A percentile compares a stretch with the other conserved stretches of the same genome.
Evolutionary conservation across 2,888 invertebrate species (phyloP).

Genomic region (Isoperla grammatica): DNA sequence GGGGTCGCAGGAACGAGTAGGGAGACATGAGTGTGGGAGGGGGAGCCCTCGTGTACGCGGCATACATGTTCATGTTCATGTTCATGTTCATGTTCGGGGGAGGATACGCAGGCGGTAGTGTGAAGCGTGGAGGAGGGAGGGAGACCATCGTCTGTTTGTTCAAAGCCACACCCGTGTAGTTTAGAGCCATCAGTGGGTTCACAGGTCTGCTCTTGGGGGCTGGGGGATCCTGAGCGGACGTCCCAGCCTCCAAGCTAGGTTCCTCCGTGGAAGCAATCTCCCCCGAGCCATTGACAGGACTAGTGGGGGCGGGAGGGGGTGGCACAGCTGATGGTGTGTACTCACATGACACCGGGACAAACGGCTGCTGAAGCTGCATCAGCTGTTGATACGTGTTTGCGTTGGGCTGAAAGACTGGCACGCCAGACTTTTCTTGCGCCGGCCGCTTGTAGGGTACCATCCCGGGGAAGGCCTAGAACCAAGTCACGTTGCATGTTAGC

Average conservation of each 20-base stretch:
- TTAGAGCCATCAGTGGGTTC: slow-evolving; percentile 55
- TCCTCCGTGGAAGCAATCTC: slow-evolving; percentile 33
- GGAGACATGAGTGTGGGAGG: slow-evolving; percentile 41
- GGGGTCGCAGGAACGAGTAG: slow-evolving; percentile 46
- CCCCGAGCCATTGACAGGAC: slow-evolving; percentile 40
- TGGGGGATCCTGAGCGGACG: slow-evolving; percentile 38
- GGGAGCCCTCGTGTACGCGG: slow-evolving; percentile 30
- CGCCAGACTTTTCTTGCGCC: slow-evolving; percentile 92
- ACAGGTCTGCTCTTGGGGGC: slow-evolving; percentile 38
- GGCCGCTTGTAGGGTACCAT: slow-evolving; percentile 95
- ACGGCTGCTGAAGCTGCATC: slow-evolving; percentile 87
- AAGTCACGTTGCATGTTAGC: slow-evolving; percentile 2
- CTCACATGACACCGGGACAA: slow-evolving; percentile 99
- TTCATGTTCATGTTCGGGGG: slow-evolving; percentile 6
- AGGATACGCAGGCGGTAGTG: slow-evolving; percentile 29
- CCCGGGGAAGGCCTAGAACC: slow-evolving; percentile 80
- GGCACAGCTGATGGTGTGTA: slow-evolving; percentile 54
- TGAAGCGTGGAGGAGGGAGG: slow-evolving; percentile 39
- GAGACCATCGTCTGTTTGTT: slow-evolving; percentile 55
- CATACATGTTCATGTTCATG: not conserved
- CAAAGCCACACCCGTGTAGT: slow-evolving; percentile 64
- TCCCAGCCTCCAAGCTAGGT: slow-evolving; percentile 8
- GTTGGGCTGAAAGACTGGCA: slow-evolving; percentile 89
- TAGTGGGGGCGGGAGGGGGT: slow-evolving; percentile 38
- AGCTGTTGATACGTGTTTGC: slow-evolving; percentile 91